Conservation (phyloP, 2,797 vertebrate genomes). For the Morus bassanus region DNA sequence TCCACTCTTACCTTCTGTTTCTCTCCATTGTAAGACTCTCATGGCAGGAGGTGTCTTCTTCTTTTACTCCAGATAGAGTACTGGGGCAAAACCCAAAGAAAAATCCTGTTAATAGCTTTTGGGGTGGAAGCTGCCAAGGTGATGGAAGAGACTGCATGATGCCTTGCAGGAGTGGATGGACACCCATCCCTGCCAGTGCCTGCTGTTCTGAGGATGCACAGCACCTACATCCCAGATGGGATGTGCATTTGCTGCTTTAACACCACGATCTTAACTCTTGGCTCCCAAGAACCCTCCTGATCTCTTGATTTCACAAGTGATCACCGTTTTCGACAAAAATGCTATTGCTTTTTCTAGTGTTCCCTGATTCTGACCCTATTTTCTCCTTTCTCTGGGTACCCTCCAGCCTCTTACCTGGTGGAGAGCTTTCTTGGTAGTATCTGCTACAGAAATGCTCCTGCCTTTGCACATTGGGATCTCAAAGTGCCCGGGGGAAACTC, state of each 20-base stretch:
- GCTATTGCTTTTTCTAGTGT: not conserved
- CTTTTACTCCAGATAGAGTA: not conserved
- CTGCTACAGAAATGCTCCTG: not conserved
- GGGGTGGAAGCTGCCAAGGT: not conserved
- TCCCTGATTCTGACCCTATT: not conserved
- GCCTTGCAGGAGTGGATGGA: not conserved
- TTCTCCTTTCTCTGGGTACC: not conserved
- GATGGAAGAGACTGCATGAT: rapidly evolving
- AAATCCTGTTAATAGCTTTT: not conserved
- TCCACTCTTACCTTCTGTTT: not conserved
- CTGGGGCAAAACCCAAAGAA: not conserved
- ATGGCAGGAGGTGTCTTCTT: not conserved
- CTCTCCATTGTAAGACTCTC: not conserved
- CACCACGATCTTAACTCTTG: rapidly evolving
- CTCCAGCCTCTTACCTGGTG: not conserved
- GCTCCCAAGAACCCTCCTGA: not conserved
- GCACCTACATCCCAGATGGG: not conserved
- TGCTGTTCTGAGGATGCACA: not conserved
- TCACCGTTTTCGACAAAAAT: not conserved
- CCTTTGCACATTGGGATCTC: not conserved
- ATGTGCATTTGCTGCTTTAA: not conserved
- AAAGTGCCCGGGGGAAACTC: not conserved
- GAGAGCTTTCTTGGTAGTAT: not conserved
- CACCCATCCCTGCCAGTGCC: not conserved
- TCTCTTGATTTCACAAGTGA: not conserved